Percentiles rank a stretch among this genome's conserved stretches.
Evolutionary conservation across 2,888 invertebrate species (phyloP).

Genomic region (Gymnosoma rotundatum): DNA sequence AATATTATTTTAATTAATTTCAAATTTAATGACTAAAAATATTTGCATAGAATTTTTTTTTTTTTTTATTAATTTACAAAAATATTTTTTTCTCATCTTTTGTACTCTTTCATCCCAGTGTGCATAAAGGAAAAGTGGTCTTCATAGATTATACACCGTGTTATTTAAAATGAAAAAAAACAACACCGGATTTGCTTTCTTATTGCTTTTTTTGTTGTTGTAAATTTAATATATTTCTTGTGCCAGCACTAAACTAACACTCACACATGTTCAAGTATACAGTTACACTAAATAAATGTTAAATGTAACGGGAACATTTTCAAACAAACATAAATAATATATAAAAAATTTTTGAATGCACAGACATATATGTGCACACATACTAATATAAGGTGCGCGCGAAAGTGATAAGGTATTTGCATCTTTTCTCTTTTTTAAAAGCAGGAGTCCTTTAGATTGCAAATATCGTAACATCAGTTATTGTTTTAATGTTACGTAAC

Average conservation of each 20-base stretch:
- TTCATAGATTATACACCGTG: neutral
- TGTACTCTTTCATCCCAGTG: neutral
- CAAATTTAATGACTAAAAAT: no score
- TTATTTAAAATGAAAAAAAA: constrained; percentile 45
- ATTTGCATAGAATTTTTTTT: no score
- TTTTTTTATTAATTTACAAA: neutral
- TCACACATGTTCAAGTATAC: neutral
- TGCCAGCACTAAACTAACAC: neutral
- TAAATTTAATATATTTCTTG: neutral
- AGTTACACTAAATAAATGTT: neutral
- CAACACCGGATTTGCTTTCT: constrained; percentile 7
- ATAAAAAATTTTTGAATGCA: constrained; percentile 55
- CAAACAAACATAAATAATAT: constrained; percentile 37
- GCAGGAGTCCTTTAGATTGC: no score
- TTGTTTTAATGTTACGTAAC: no score
- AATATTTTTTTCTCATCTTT: neutral
- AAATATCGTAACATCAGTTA: no score
- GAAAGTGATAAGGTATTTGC: neutral
- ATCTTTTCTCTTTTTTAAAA: no score
- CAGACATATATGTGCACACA: constrained; percentile 1
- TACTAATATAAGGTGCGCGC: neutral
- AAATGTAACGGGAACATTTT: constrained; percentile 52
- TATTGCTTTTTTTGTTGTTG: neutral
- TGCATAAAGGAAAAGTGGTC: constrained; percentile 1
- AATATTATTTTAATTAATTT: no score